A percentile compares a stretch with the other conserved stretches of the same genome.
Evolutionary conservation across 2,113 vertebrate species (phyloP).

Genomic region (Trichomycterus rosablanca): DNA sequence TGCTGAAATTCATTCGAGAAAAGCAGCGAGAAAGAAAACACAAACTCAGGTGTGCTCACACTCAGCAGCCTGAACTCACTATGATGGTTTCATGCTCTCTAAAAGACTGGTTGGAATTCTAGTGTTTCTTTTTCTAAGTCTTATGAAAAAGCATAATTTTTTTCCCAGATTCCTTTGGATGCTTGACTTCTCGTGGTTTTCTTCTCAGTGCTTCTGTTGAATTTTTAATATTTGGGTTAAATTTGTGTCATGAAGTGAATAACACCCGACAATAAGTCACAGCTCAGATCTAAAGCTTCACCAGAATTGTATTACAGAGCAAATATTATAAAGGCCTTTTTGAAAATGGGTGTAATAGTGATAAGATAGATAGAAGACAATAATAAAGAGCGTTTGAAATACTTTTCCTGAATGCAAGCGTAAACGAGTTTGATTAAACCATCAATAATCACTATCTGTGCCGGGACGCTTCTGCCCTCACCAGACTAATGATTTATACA

Average conservation of each 20-base stretch:
- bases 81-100: background rate
- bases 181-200: background rate
- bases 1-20: conserved; percentile 79
- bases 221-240: no score
- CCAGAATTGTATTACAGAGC: background rate
- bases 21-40: conserved; percentile 35
- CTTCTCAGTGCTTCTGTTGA: no score
- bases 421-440: conserved; percentile 87
- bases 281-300: background rate
- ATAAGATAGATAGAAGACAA: conserved; percentile 45
- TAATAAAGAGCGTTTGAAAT: conserved; percentile 59
- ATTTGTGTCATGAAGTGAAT: no score
- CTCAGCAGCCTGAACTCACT: background rate
- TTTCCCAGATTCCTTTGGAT: no score
- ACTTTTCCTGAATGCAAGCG: conserved; percentile 76
- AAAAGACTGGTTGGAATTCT: no score
- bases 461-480: conserved; percentile 85
- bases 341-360: conserved; percentile 24
- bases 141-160: no score
- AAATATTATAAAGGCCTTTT: background rate
- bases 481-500: conserved; percentile 96
- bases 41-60: background rate
- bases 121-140: no score
- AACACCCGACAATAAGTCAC: conserved; percentile 5
- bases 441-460: conserved; percentile 99